These are phyloP conservation scores for Calosoma granatense DNA, from an alignment of 1,140 invertebrate genomes.

Conservation along the genomic window DNA sequence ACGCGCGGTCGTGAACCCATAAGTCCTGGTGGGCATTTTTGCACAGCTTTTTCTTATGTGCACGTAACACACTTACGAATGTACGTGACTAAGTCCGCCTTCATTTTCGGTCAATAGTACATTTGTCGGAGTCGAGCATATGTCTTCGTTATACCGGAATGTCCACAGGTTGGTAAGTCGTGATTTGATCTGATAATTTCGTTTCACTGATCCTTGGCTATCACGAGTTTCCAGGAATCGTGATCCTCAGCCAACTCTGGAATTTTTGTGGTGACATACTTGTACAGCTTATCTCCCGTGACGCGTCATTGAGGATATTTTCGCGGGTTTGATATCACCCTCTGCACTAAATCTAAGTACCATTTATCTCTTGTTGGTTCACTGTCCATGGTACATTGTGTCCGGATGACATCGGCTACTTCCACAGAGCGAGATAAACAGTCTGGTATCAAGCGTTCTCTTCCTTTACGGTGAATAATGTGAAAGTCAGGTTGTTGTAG, in stretches of 20 bases:
- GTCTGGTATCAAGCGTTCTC: too few species aligned
- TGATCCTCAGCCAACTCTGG: too few species aligned
- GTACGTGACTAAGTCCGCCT: neutral
- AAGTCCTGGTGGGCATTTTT: neutral
- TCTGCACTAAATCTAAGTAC: too few species aligned
- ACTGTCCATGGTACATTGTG: too few species aligned
- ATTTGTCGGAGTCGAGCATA: neutral
- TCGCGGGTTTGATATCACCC: too few species aligned
- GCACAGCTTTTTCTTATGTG: neutral
- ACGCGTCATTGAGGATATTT: too few species aligned
- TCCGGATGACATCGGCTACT: too few species aligned
- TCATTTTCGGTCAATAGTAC: conserved; percentile 10
- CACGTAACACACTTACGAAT: neutral
- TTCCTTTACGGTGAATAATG: too few species aligned
- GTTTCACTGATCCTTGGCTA: neutral
- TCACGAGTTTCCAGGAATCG: neutral
- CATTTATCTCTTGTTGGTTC: too few species aligned
- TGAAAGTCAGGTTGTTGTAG: too few species aligned
- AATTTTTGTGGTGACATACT: too few species aligned
- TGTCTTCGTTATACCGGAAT: neutral
- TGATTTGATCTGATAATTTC: neutral
- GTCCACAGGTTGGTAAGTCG: neutral
- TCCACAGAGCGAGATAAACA: conserved; percentile 16
- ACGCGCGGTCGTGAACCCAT: neutral
- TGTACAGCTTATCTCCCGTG: too few species aligned